Evolutionary conservation across 2,888 invertebrate genomes (phyloP).

Genomic region (Epinotia ramella): DNA sequence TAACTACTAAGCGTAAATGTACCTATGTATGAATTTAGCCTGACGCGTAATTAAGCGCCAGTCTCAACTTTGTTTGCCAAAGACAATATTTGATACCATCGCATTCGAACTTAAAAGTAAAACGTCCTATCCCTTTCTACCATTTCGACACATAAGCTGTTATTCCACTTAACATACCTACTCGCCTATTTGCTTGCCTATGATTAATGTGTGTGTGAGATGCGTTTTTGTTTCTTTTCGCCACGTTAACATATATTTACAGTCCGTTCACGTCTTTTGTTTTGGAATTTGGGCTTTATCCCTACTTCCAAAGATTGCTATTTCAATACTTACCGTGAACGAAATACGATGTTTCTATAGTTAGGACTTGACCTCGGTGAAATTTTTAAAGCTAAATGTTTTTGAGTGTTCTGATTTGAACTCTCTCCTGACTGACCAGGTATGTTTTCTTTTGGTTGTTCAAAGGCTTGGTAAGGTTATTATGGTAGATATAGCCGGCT

Average conservation of each 20-base stretch:
- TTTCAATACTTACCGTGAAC: background rate
- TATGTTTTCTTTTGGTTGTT: background rate
- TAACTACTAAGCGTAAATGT: too few relatives aligned
- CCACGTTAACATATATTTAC: slow-evolving; percentile 18
- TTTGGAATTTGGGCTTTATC: background rate
- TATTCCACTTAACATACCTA: background rate
- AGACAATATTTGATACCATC: background rate
- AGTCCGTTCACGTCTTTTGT: background rate
- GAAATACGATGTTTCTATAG: background rate
- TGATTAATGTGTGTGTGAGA: slow-evolving; percentile 24
- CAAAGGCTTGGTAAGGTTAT: background rate
- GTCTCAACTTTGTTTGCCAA: background rate
- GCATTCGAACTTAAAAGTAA: background rate
- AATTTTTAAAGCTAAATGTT: background rate
- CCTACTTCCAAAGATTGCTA: background rate
- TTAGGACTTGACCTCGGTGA: background rate
- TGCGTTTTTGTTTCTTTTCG: slow-evolving; percentile 11
- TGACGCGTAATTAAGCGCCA: too few relatives aligned
- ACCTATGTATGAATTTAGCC: too few relatives aligned
- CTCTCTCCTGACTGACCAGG: background rate
- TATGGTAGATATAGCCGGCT: slow-evolving; percentile 1
- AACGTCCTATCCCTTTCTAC: background rate
- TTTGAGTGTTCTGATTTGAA: background rate
- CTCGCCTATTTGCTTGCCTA: background rate
- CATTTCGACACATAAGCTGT: background rate